These are phyloP conservation scores for Melanocharis versteri DNA, from an alignment of 2,113 vertebrate species.

Conservation along the genomic window DNA sequence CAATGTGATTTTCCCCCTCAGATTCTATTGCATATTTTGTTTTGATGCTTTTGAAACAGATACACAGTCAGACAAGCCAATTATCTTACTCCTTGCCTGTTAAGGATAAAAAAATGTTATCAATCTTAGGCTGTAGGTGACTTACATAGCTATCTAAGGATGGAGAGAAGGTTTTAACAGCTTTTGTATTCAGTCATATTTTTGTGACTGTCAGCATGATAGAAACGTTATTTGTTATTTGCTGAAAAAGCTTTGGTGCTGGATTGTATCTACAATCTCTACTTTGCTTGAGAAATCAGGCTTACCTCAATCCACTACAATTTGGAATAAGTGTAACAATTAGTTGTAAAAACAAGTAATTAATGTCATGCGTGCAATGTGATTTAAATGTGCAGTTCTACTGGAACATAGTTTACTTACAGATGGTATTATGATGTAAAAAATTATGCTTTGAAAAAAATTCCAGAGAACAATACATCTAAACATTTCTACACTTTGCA, in stretches of 20 bases:
- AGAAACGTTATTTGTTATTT: constrained; percentile 47
- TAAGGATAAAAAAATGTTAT: constrained; percentile 48
- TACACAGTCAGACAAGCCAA: constrained; percentile 19
- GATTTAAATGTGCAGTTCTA: neutral
- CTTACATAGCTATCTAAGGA: constrained; percentile 28
- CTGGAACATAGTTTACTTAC: neutral
- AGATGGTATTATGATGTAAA: neutral
- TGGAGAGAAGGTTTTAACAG: constrained; percentile 39
- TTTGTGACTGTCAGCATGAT: constrained; percentile 28
- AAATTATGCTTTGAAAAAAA: neutral
- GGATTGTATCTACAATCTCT: constrained; percentile 11
- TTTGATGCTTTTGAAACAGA: constrained; percentile 42
- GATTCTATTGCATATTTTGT: constrained; percentile 10
- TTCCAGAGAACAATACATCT: neutral
- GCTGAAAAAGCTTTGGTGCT: constrained; percentile 26
- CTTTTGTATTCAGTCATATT: neutral
- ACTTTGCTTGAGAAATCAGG: constrained; percentile 45
- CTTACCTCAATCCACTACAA: neutral
- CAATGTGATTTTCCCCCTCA: neutral
- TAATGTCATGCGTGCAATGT: neutral
- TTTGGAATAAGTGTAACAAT: neutral
- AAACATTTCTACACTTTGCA: neutral
- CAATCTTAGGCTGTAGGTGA: constrained; percentile 42
- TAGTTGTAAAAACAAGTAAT: neutral
- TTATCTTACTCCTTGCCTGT: constrained; percentile 34